Evolutionary conservation across 2,888 invertebrate genomes (phyloP).

Genomic region (Pantelozetes paolii): DNA sequence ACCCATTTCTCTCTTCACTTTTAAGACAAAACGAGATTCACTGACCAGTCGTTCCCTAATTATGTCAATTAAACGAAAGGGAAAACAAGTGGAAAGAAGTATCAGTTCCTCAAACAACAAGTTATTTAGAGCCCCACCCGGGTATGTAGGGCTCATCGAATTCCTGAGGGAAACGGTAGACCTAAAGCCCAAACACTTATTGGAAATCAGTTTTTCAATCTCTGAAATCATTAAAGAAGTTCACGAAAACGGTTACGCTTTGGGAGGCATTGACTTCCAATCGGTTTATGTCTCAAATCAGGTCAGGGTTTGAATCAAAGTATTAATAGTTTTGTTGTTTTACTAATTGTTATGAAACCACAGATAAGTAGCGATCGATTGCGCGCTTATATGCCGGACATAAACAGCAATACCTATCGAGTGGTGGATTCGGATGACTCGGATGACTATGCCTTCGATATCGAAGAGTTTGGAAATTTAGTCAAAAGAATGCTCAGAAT

Average conservation of each 20-base stretch:
- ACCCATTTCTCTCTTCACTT: slow-evolving; percentile 6
- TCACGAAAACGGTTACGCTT: slow-evolving; percentile 48
- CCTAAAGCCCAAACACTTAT: slow-evolving; percentile 47
- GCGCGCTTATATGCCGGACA: slow-evolving; percentile 49
- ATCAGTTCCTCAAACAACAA: background rate
- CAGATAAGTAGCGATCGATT: slow-evolving; percentile 44
- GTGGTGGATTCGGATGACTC: slow-evolving; percentile 45
- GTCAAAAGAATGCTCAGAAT: slow-evolving; percentile 49
- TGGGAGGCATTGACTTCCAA: slow-evolving; percentile 49
- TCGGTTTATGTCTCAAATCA: slow-evolving; percentile 48
- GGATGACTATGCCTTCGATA: slow-evolving; percentile 49
- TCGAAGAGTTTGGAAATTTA: slow-evolving; percentile 49
- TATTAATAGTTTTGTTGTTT: background rate
- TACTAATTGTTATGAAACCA: background rate
- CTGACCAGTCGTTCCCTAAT: slow-evolving; percentile 36
- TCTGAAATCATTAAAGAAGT: slow-evolving; percentile 48
- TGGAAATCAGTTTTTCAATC: slow-evolving; percentile 48
- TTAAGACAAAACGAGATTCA: slow-evolving; percentile 32
- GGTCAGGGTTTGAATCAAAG: slow-evolving; percentile 41
- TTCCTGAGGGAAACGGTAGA: slow-evolving; percentile 47
- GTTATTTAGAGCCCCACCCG: slow-evolving; percentile 48
- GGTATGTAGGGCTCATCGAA: slow-evolving; percentile 48
- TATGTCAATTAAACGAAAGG: background rate
- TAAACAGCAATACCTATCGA: slow-evolving; percentile 48
- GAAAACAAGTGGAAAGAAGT: slow-evolving; percentile 23